A percentile compares a stretch with the other conserved stretches of the same genome.
Evolutionary conservation across 2,113 vertebrate species (phyloP).

Genomic region (Baryphthengus martii): DNA sequence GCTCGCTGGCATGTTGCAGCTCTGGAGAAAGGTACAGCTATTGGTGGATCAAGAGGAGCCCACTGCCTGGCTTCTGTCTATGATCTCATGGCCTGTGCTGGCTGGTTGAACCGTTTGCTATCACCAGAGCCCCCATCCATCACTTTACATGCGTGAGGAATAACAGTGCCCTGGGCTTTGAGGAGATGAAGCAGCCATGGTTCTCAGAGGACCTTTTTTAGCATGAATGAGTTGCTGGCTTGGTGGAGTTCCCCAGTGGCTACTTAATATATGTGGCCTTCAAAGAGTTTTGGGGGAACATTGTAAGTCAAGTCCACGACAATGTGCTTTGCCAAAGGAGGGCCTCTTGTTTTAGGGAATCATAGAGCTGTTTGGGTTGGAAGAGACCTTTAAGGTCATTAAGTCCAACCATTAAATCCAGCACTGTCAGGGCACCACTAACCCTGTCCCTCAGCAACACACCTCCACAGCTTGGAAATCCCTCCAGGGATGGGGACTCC

Average conservation of each 20-base stretch:
- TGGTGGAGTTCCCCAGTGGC: not conserved
- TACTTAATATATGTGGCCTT: not conserved
- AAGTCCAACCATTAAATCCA: not conserved
- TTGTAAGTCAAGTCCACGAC: not conserved
- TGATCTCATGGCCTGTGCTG: rapidly evolving
- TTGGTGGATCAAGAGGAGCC: not conserved
- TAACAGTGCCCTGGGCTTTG: not conserved
- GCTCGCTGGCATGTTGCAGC: not conserved
- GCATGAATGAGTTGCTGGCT: not conserved
- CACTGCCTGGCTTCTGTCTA: not conserved
- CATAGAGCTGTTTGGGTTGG: not conserved
- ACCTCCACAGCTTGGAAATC: too few species aligned
- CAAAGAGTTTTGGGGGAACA: not conserved
- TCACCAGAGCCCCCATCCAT: not conserved
- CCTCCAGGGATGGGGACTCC: too few species aligned
- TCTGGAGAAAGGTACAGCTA: not conserved
- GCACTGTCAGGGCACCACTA: too few species aligned
- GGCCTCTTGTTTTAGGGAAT: not conserved
- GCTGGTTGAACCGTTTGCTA: rapidly evolving
- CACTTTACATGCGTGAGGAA: not conserved
- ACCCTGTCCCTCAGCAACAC: too few species aligned
- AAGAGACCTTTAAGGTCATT: not conserved
- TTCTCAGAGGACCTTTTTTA: not conserved
- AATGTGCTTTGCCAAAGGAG: not conserved
- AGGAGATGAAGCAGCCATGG: not conserved